Conservation (phyloP, 2,113 vertebrate genomes). For the Gila orcuttii region DNA sequence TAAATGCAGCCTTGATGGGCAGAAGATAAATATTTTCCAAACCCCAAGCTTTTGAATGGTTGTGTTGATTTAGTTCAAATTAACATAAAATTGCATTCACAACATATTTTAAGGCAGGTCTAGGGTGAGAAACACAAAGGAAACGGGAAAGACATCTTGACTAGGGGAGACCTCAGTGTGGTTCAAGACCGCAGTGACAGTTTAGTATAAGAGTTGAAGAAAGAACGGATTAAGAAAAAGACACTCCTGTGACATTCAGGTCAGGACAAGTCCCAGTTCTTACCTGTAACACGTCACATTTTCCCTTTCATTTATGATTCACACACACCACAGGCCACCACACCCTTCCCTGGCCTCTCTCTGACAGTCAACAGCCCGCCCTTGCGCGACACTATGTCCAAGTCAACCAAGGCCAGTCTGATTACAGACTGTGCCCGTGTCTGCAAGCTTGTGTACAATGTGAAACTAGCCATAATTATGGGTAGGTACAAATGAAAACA, state of each 20-base stretch:
- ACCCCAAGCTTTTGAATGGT: no score
- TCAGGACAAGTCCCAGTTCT: constrained; percentile 18
- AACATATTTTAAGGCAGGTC: not conserved
- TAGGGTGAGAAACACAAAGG: not conserved
- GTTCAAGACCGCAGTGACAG: not conserved
- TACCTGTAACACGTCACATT: not conserved
- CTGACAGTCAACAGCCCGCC: not conserved
- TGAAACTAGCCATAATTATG: constrained; percentile 47
- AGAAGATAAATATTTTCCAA: no score
- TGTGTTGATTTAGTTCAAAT: no score
- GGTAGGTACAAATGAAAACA: not conserved
- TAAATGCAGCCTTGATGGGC: no score
- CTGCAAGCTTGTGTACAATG: constrained; percentile 22
- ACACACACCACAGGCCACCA: constrained; percentile 15
- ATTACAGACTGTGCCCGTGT: constrained; percentile 51
- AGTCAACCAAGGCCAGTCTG: constrained; percentile 39
- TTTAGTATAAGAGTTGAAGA: not conserved
- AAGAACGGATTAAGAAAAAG: constrained; percentile 36
- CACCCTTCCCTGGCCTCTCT: constrained; percentile 37
- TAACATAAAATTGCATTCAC: no score
- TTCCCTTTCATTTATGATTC: constrained; percentile 24
- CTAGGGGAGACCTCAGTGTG: not conserved
- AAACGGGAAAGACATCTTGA: constrained; percentile 17
- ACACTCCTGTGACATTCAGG: constrained; percentile 43
- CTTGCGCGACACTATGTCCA: constrained; percentile 26